Base-by-base conservation (phyloP, 2,888 invertebrate genomes). In the Meiosimyza platycephala region DNA sequence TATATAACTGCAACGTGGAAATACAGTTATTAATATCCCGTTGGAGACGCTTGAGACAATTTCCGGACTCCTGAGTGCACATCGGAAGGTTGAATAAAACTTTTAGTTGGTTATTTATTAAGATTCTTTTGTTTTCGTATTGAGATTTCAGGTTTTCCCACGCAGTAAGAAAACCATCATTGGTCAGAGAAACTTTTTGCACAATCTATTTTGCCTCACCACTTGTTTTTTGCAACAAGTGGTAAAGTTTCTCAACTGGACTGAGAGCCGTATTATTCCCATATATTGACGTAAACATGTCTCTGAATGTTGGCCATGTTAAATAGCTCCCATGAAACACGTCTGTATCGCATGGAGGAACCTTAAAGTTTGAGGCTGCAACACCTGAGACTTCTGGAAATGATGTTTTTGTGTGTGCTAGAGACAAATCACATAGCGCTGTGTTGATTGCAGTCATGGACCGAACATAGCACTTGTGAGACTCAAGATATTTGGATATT, bases 11-110 rank as follows among this genome's bases (percentile, higher is more conserved):
- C 1, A 72, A 40, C n/a, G 33, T 52, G 9, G 60, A 48, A 48
- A 66, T 47, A n/a, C 54, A 54, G 15, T 60, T 57, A 52, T 66
- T 72, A 22, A 72, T 66, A 3, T 51, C 60, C 16, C 72, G 55
- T 51, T 72, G 60, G 9, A 72, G 40, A 3, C 16, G 18, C 40
- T 65, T 50, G 22, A 72, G 51, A 13, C n/a, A 22, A 3, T 15
- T 33, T 7, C 16, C 52, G 15, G 50, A 51, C 16, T 55, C 33
- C 1, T n/a, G 50, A n/a, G 2, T 59, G 6, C 57, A 47, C 1
- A 13, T 1, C 7, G 40, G n/a, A n/a, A 59, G n/a, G n/a, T 50
- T 59, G 13, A 52, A 18, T 0, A 69, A 12, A 15, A 6, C 28
- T n/a, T 60, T 52, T 1, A 69, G 15, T 4, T 57, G 69, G 5